Percentiles rank a stretch among this genome's conserved stretches.
Conservation (phyloP, 2,888 invertebrate species). For the Agrypnus murinus region DNA sequence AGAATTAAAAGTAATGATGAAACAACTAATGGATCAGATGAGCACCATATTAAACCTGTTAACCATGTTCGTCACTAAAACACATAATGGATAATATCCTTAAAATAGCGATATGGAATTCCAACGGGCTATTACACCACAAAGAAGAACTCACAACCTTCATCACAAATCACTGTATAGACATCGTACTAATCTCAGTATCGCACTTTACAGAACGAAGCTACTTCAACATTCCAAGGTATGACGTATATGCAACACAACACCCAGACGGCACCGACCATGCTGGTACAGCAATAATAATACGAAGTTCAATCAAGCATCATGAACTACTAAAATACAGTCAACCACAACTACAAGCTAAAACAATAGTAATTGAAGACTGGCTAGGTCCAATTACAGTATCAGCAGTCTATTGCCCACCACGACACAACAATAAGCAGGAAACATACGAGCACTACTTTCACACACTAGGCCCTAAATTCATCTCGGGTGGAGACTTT, state of each 20-base stretch:
- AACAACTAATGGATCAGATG: not conserved
- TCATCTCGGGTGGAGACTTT: no score
- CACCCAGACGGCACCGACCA: not conserved
- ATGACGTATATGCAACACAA: no score
- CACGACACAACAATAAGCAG: no score
- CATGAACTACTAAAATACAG: no score
- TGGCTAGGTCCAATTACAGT: not conserved
- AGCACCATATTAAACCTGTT: constrained; percentile 12
- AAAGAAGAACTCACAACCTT: no score
- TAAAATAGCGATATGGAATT: no score
- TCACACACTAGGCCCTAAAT: no score
- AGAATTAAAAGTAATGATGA: not conserved
- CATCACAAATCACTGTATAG: not conserved
- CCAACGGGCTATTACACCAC: no score
- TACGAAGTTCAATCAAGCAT: no score
- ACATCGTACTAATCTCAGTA: not conserved
- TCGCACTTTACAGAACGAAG: not conserved
- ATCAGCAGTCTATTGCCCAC: no score
- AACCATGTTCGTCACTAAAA: constrained; percentile 10
- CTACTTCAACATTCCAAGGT: no score
- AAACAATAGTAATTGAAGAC: not conserved
- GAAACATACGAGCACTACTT: not conserved
- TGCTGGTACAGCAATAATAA: no score
- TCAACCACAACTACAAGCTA: constrained; percentile 10
- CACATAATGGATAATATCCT: constrained; percentile 13